Evolutionary conservation across 2,888 invertebrate species (phyloP).

Genomic region (Sphaeridia pumilis): DNA sequence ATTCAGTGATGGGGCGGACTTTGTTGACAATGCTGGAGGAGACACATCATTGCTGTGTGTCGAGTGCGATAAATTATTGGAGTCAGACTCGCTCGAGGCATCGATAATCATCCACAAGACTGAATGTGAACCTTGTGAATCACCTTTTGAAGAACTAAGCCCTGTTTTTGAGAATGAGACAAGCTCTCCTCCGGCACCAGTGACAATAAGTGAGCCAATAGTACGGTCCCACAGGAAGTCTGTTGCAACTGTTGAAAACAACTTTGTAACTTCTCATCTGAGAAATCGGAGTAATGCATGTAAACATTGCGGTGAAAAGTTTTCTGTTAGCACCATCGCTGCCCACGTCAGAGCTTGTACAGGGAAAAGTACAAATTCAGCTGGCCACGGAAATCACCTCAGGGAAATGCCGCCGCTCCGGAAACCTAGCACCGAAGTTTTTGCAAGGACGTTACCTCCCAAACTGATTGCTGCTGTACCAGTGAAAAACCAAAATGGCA

Average conservation of each 20-base stretch:
- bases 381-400: too few species aligned
- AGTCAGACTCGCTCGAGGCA: slow-evolving; percentile 12
- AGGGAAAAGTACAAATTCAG: slow-evolving; percentile 13
- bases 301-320: slow-evolving; percentile 20
- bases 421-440: background rate
- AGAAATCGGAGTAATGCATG: slow-evolving; percentile 27
- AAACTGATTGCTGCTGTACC: background rate
- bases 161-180: too few species aligned
- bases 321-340: slow-evolving; percentile 25
- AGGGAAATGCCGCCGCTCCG: too few species aligned
- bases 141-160: too few species aligned
- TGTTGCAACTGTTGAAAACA: slow-evolving; percentile 10
- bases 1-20: slow-evolving; percentile 55
- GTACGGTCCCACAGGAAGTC: too few species aligned
- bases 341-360: slow-evolving; percentile 25
- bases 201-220: too few species aligned
- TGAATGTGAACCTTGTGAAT: slow-evolving; percentile 20
- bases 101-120: slow-evolving; percentile 14
- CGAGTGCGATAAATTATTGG: slow-evolving; percentile 22
- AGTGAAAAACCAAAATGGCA: background rate
- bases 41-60: slow-evolving; percentile 19
- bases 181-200: too few species aligned
- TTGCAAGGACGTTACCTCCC: background rate
- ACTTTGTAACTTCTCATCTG: slow-evolving; percentile 14
- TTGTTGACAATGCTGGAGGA: slow-evolving; percentile 42